Base-by-base conservation (phyloP, 2,888 invertebrate genomes). In the Salticus scenicus region DNA sequence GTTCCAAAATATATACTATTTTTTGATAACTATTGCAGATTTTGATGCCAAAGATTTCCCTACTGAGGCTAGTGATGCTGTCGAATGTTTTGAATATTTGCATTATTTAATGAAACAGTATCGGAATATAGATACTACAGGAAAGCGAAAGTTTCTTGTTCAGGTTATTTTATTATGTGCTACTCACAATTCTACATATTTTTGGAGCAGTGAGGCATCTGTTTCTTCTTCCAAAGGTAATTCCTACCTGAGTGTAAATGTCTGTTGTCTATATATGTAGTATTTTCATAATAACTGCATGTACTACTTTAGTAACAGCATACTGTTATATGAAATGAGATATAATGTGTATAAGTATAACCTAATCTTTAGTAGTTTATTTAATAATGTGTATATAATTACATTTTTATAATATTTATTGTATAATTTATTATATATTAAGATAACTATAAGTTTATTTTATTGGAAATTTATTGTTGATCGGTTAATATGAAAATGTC, bases 161-260 rank as follows among this genome's bases (percentile, higher is more conserved):
- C 64, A 73, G 37, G 37, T 51, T 28, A 20, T 84, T 7, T 12
- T 84, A 24, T 72, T 84, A 8, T 73, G 57, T 84, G 72, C 73
- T 20, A 84, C 83, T 28, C 83, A 84, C 51, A 51, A 27, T 20
- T 37, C 30, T 41, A 30, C 17, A 1, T 31, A 77, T 67, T 27
- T 64, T 24, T 84, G 83, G 83, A 78, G 67, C 24, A 73, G 27
- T 63, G 31, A 69, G 14, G n/a, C 28, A 51, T 67, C 83, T 20
- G 28, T 63, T 20, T 1, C 20, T 17, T 30, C 20, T 1, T n/a
- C 57, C 24, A 51, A 12, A 73, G 77, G 77, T 84, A 37, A 30
- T 14, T 4, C 27, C 37, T 28, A 20, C 33, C 5, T 67, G 1
- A 4, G 17, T n/a, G 1, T n/a, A n/a, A 5, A 12, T 28, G 8